phyloP scores from a whole-genome alignment of 2,797 vertebrate genomes.

The Myotis myotis region DNA sequence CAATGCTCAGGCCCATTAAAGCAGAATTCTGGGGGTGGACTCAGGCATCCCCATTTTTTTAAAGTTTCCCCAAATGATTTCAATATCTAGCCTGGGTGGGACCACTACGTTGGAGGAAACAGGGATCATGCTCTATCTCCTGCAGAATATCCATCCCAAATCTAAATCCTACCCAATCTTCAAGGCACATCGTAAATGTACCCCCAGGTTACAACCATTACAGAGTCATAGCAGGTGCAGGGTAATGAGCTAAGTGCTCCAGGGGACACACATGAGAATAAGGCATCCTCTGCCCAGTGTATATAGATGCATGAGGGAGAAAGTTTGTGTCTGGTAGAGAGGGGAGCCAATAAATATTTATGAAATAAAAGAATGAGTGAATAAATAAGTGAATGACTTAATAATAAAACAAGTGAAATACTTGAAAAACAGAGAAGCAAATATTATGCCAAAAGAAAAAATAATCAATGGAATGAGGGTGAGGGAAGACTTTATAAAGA shows the following conservation, averaged over 20 bases:
- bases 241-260: background rate
- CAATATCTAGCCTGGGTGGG: background rate
- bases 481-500: background rate
- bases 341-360: background rate
- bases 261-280: background rate
- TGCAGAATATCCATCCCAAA: background rate
- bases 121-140: background rate
- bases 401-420: background rate
- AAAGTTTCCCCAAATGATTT: background rate
- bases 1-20: background rate
- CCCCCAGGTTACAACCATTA: background rate
- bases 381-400: background rate
- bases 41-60: background rate
- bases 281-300: background rate
- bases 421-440: background rate
- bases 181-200: background rate
- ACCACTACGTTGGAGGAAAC: background rate
- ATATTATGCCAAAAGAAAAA: background rate
- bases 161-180: background rate
- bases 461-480: rapidly evolving
- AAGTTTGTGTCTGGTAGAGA: background rate
- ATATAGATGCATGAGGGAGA: background rate
- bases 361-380: conserved; percentile 7
- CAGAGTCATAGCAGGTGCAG: background rate
- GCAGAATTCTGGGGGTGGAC: background rate